Base-by-base conservation (phyloP, 2,888 invertebrate species). In the Eudasyphora cyanicolor region DNA sequence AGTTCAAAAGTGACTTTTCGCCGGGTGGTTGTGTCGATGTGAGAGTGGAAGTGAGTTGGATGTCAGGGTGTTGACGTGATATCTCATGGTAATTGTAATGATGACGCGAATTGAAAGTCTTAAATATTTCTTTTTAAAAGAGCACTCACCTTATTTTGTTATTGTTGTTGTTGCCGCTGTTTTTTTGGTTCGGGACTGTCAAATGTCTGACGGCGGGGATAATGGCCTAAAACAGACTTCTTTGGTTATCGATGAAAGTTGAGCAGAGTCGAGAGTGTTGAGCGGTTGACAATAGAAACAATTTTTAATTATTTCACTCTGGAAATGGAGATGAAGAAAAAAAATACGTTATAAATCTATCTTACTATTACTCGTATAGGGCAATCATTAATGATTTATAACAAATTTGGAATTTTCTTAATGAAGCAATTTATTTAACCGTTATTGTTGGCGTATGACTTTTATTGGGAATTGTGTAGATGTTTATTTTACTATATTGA, bases 141-240 rank as follows among this genome's bases (percentile, higher is more conserved):
- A 67, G 27, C 54, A 77, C 77, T 81, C 57, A 84, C 83, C 83
- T 84, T 84, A 51, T 70, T 77, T 77, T 60, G 17, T 24, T n/a
- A 14, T 60, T 71, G 27, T 27, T 19, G 19, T 71, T 51, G 64
- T 76, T 27, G 60, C 49, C 49, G 38, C n/a, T 24, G 19, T 62
- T 14, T 57, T 5, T 24, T 38, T n/a, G 38, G 19, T 69, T 54
- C 7, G 35, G 19, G 5, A 17, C 49, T 51, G 45, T 45, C 45
- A 45, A 57, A 42, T 24, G 49, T 62, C 27, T 38, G 57, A 8
- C 62, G 45, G 14, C 62, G 45, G 8, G 54, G 54, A 67, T 27
- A 69, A 35, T 67, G 49, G 29, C 57, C 76, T 57, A 38, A 62
- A 29, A 57, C 5, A 19, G 49, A 70, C 62, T 62, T 51, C 49